phyloP scores from a whole-genome alignment of 2,797 vertebrate species.

The Notolepis coatsorum region DNA sequence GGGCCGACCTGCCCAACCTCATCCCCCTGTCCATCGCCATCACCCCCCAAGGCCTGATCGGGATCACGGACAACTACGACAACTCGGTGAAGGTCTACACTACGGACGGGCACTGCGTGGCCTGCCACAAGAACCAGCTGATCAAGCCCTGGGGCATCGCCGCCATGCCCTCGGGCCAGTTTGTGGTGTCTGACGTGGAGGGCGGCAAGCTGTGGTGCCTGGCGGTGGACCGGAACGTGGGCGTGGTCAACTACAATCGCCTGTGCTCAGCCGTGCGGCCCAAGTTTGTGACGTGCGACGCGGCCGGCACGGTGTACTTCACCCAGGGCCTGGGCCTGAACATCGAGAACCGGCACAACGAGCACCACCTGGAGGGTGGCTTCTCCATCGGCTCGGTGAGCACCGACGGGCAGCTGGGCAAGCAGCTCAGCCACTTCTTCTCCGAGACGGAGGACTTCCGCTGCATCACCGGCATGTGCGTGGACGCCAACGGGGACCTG shows the following conservation, averaged over 20 bases:
- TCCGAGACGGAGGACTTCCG: slow-evolving; percentile 96
- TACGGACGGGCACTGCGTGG: slow-evolving; percentile 93
- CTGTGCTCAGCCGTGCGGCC: slow-evolving; percentile 94
- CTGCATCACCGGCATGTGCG: slow-evolving; percentile 98
- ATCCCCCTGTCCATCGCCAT: slow-evolving; percentile 95
- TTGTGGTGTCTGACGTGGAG: slow-evolving; percentile 96
- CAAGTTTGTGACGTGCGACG: slow-evolving; percentile 95
- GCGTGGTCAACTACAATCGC: slow-evolving; percentile 94
- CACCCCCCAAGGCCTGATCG: slow-evolving; percentile 93
- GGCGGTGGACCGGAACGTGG: slow-evolving; percentile 90
- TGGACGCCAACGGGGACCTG: slow-evolving; percentile 92
- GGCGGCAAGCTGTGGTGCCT: slow-evolving; percentile 97
- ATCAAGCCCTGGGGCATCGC: slow-evolving; percentile 98
- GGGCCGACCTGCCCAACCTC: slow-evolving; percentile 93
- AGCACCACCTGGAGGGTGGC: slow-evolving; percentile 95
- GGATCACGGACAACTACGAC: slow-evolving; percentile 95
- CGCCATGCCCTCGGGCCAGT: slow-evolving; percentile 93
- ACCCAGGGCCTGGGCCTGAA: slow-evolving; percentile 96
- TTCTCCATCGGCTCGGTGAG: slow-evolving; percentile 96
- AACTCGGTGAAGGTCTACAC: slow-evolving; percentile 98
- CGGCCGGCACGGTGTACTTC: slow-evolving; percentile 94
- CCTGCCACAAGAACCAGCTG: slow-evolving; percentile 94
- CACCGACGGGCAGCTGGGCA: slow-evolving; percentile 90
- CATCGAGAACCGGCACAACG: slow-evolving; percentile 93
- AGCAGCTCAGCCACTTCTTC: slow-evolving; percentile 98